Percentiles rank a stretch among this genome's conserved stretches.
Evolutionary conservation across 2,113 vertebrate genomes (phyloP).

Genomic region (Notarius lentiginosus): DNA sequence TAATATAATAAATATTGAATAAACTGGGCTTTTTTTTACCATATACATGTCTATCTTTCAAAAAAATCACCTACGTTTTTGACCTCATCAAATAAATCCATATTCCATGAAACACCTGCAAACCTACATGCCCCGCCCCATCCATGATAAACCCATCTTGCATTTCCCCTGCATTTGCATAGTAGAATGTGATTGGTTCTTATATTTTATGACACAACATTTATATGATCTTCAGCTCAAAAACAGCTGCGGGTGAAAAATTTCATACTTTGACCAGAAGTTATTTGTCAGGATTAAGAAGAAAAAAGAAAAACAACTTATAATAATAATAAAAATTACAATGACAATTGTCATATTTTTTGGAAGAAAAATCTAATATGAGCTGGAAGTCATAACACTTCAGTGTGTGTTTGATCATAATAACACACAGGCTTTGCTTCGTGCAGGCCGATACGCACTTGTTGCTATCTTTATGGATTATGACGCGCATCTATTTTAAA

Average conservation of each 20-base stretch:
- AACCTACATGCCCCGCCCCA: background rate
- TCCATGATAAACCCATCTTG: background rate
- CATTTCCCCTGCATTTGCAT: background rate
- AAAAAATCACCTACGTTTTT: background rate
- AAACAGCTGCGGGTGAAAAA: background rate
- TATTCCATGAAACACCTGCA: background rate
- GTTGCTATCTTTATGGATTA: constrained; percentile 68
- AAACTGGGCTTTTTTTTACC: background rate
- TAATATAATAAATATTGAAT: background rate
- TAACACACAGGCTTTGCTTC: background rate
- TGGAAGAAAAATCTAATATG: background rate
- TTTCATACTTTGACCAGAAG: background rate
- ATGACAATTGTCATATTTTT: background rate
- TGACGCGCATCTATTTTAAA: constrained; percentile 75
- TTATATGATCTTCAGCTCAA: background rate
- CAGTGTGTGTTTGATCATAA: background rate
- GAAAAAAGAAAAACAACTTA: background rate
- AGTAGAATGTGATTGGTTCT: background rate
- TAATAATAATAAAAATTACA: background rate
- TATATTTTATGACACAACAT: background rate
- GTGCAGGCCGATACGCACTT: constrained; percentile 12
- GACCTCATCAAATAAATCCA: background rate
- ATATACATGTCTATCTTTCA: background rate
- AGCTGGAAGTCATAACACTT: background rate
- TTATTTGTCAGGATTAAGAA: background rate